A percentile compares a stretch with the other conserved stretches of the same genome.
Conservation (phyloP, 2,888 invertebrate species). For the Notodonta ziczac region DNA sequence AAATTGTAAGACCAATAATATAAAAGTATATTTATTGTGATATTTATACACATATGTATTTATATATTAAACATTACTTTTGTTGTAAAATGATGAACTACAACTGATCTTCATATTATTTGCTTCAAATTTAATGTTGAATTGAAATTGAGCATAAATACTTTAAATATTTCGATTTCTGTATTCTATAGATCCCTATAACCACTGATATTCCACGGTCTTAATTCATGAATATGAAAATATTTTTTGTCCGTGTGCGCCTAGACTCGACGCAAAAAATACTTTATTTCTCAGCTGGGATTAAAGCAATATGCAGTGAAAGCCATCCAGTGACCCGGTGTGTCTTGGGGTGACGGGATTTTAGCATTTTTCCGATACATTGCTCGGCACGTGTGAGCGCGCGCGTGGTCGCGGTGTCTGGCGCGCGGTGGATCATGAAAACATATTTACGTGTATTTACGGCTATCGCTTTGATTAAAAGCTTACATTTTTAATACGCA, state of each 20-base stretch:
- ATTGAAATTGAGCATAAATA: not conserved
- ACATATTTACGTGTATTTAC: constrained; percentile 4
- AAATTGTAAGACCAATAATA: not conserved
- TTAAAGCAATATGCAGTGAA: constrained; percentile 7
- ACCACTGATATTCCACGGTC: not conserved
- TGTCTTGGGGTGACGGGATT: constrained; percentile 12
- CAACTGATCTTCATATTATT: too few relatives aligned
- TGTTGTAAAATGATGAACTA: too few relatives aligned
- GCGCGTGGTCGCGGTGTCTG: constrained; percentile 14
- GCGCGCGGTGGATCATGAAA: constrained; percentile 10
- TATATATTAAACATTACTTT: too few relatives aligned
- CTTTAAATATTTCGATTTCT: not conserved
- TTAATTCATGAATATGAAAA: constrained; percentile 4
- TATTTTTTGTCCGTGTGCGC: not conserved
- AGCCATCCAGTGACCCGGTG: constrained; percentile 6
- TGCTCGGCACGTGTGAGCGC: constrained; percentile 18
- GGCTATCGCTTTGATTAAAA: not conserved
- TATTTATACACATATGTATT: too few relatives aligned
- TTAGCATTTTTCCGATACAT: constrained; percentile 28
- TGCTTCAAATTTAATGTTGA: too few relatives aligned
- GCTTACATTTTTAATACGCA: constrained; percentile 3
- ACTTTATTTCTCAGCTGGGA: constrained; percentile 7
- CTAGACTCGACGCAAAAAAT: not conserved
- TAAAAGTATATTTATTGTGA: too few relatives aligned
- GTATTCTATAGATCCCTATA: not conserved